Evolutionary conservation across 2,113 vertebrate species (phyloP).

Genomic region (Halichoeres trimaculatus): DNA sequence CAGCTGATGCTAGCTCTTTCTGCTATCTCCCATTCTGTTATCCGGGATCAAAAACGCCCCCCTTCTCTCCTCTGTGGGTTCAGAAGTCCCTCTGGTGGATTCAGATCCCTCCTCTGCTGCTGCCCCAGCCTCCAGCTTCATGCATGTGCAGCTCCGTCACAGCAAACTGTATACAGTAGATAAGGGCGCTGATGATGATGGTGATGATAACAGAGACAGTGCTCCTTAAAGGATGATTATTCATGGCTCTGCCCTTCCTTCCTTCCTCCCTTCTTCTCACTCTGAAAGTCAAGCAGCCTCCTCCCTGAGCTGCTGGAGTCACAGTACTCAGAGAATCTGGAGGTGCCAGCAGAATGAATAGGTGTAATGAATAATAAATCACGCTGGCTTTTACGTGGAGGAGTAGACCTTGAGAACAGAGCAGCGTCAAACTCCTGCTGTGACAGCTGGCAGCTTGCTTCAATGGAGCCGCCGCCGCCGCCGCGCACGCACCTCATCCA

Average conservation of each 20-base stretch:
- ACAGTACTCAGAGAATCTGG: conserved; percentile 64
- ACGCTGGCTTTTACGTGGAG: conserved; percentile 36
- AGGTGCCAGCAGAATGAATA: conserved; percentile 72
- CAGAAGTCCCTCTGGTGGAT: conserved; percentile 24
- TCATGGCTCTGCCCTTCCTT: conserved; percentile 41
- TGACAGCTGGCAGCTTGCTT: conserved; percentile 63
- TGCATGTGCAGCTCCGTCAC: conserved; percentile 39
- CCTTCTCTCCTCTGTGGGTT: conserved; percentile 10
- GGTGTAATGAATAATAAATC: conserved; percentile 78
- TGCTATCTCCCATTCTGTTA: conserved; percentile 48
- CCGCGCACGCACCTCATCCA: conserved; percentile 47
- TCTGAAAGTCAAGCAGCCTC: conserved; percentile 61
- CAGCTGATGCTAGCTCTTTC: conserved; percentile 60
- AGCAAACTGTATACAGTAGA: conserved; percentile 27
- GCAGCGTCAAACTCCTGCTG: conserved; percentile 59
- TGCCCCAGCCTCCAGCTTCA: conserved; percentile 8
- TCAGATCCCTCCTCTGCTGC: conserved; percentile 13
- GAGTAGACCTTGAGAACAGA: conserved; percentile 71
- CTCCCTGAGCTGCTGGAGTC: conserved; percentile 43
- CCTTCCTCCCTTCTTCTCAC: too few species aligned
- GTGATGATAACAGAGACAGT: conserved; percentile 51
- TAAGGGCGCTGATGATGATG: conserved; percentile 45
- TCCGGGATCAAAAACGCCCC: conserved; percentile 49
- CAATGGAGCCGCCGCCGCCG: conserved; percentile 2
- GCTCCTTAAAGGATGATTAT: conserved; percentile 49